Evolutionary conservation across 2,797 vertebrate species (phyloP), one percentile per base, ranked within the genome.

Genomic region (Sarcophilus harrisii): DNA sequence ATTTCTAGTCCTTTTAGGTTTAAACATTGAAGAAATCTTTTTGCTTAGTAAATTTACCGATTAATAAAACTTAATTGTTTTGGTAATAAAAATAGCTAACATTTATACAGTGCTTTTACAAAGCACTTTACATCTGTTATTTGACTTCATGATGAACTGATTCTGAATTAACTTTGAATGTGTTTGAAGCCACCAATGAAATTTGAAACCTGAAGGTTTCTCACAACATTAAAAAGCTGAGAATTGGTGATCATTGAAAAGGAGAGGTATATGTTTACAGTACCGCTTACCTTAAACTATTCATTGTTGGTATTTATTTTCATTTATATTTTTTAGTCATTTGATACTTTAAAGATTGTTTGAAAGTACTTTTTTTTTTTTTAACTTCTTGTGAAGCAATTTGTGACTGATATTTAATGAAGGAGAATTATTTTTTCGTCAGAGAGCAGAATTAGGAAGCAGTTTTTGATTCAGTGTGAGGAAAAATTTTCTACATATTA

Each of bases 21-120:
- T 95, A 94, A 92, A 58, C 29, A n/a, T 30, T 66, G 58, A 55
- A 57, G 60, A 95, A 55, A 30, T 49, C 24, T 30, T 45, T 81
- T 9, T 21, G 30, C 90, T 54, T 8, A 32, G 29, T 57, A 55
- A 55, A 10, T 90, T 57, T 90, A 32, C 32, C 14, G 90, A 6
- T 90, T 32, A 52, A 90, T 90, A 38, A 90, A 55, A 16, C 8
- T 30, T 30, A 55, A 18, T 90, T 55, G 49, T 90, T 90, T 52
- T 90, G 49, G 52, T 90, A 52, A 32, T 55, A 81, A 28, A 29
- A 49, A 55, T 29, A 16, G 52, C 27, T 13, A 55, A 29, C 89
- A 52, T 90, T 55, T 90, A 32, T 55, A 55, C 0, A 90, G 59
- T 38, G 32, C 16, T 52, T 91, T 57, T 45, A 13, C 4, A 91